phyloP scores from a whole-genome alignment of 2,888 invertebrate species.

The Sclerodermus sp. region DNA sequence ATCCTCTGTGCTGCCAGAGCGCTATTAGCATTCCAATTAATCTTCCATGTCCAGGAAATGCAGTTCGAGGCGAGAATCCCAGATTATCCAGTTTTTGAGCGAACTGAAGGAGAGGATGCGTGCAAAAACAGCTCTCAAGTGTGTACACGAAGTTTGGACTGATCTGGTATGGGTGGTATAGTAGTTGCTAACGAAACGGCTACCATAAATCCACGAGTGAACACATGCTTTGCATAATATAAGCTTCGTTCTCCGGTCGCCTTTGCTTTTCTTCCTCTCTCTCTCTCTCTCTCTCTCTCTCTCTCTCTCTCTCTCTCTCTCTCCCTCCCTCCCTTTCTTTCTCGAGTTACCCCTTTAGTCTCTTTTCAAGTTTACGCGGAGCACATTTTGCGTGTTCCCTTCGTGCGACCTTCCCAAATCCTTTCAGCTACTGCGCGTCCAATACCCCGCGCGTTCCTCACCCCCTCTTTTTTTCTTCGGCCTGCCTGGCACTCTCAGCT shows the following conservation, averaged over 20 bases:
- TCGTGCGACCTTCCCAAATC: slow-evolving; percentile 11
- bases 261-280: slow-evolving; percentile 23
- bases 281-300: slow-evolving; percentile 6
- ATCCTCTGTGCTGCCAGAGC: no score
- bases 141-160: slow-evolving; percentile 12
- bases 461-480: slow-evolving; percentile 9
- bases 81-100: slow-evolving; percentile 18
- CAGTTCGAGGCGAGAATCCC: slow-evolving; percentile 11
- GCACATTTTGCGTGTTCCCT: slow-evolving; percentile 20
- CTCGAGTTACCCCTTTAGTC: slow-evolving; percentile 7
- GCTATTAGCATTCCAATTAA: slow-evolving; percentile 24
- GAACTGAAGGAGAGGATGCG: slow-evolving; percentile 17
- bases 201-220: slow-evolving; percentile 50
- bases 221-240: slow-evolving; percentile 57
- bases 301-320: slow-evolving; percentile 8
- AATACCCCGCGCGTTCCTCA: slow-evolving; percentile 6
- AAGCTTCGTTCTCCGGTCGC: slow-evolving; percentile 40
- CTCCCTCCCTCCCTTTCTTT: slow-evolving; percentile 8
- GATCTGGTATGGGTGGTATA: slow-evolving; percentile 25
- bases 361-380: slow-evolving; percentile 14
- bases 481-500: slow-evolving; percentile 17
- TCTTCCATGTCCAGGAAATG: slow-evolving; percentile 8
- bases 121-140: slow-evolving; percentile 27
- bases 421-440: not conserved
- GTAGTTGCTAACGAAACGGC: slow-evolving; percentile 48